These are phyloP conservation scores for Drosophila truncata DNA, from an alignment of 1,140 invertebrate species.

Conservation along the genomic window DNA sequence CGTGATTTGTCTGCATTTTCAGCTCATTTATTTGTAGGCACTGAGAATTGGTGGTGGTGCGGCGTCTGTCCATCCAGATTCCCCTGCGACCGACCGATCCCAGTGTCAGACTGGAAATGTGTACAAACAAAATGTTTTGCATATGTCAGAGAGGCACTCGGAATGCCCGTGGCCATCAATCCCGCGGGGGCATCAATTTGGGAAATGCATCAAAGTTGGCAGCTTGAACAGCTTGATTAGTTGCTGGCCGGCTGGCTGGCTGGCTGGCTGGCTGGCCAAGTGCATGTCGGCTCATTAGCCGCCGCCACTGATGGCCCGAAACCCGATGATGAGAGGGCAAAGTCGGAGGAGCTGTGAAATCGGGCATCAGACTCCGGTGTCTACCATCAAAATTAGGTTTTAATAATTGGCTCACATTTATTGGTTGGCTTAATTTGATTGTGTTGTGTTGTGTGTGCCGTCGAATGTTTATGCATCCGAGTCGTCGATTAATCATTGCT, in stretches of 20 bases:
- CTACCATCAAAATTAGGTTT: constrained; percentile 76
- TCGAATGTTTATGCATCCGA: constrained; percentile 57
- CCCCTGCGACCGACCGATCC: constrained; percentile 19
- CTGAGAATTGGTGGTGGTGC: constrained; percentile 5
- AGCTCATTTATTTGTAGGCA: constrained; percentile 64
- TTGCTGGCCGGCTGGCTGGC: constrained; percentile 44
- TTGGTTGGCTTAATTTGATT: constrained; percentile 79
- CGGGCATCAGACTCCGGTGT: constrained; percentile 52
- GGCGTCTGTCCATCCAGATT: neutral
- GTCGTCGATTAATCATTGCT: constrained; percentile 73
- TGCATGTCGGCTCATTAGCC: constrained; percentile 76
- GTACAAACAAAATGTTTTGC: constrained; percentile 76
- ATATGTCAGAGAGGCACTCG: constrained; percentile 70
- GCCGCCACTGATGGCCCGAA: constrained; percentile 56
- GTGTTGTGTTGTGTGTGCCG: constrained; percentile 74
- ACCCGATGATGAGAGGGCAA: constrained; percentile 6
- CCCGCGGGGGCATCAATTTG: constrained; percentile 65
- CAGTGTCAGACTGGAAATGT: constrained; percentile 36
- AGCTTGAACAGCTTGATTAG: constrained; percentile 81
- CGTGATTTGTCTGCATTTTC: constrained; percentile 76
- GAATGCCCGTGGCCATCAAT: constrained; percentile 61
- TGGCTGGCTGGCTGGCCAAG: constrained; percentile 42
- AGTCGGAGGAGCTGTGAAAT: constrained; percentile 64
- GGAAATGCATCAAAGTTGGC: constrained; percentile 81
- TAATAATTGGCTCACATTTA: constrained; percentile 81